phyloP scores from a whole-genome alignment of 2,113 vertebrate genomes.

The Pao palembangensis region DNA sequence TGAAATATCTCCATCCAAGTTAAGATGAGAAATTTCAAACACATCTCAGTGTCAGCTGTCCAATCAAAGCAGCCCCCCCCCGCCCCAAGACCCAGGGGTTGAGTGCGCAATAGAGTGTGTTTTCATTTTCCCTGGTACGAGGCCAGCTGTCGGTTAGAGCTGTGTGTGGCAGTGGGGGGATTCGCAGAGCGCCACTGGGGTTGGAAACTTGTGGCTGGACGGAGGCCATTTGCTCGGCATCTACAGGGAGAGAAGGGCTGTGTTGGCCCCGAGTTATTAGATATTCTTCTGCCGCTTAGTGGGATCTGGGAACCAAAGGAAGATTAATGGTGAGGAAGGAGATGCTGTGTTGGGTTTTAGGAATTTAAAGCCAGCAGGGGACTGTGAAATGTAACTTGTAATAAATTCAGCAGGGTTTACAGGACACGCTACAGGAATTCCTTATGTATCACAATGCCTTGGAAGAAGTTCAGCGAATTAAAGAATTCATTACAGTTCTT shows the following conservation, averaged over 20 bases:
- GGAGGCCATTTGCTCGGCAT: constrained; percentile 69
- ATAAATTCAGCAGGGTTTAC: constrained; percentile 4
- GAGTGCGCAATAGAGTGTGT: constrained; percentile 64
- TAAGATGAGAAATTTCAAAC: constrained; percentile 61
- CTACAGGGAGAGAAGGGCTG: constrained; percentile 16
- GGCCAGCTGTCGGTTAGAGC: constrained; percentile 74
- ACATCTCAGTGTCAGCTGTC: constrained; percentile 64
- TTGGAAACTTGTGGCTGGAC: constrained; percentile 54
- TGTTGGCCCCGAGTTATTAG: constrained; percentile 20
- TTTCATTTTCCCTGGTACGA: constrained; percentile 70
- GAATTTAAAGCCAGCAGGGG: constrained; percentile 38
- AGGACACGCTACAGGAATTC: too few relatives aligned
- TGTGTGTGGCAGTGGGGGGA: constrained; percentile 63
- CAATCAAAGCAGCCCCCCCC: constrained; percentile 49
- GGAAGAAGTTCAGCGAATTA: too few relatives aligned
- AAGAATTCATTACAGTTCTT: too few relatives aligned
- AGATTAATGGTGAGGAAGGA: constrained; percentile 33
- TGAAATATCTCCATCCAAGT: constrained; percentile 50
- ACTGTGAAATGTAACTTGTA: constrained; percentile 7
- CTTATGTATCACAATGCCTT: too few relatives aligned
- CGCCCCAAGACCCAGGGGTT: constrained; percentile 35
- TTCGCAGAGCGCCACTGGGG: constrained; percentile 16
- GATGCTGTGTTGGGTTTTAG: constrained; percentile 32
- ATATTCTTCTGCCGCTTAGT: constrained; percentile 21
- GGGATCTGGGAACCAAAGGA: constrained; percentile 7